phyloP scores from a whole-genome alignment of 2,888 invertebrate genomes.

The Hipparchia semele region DNA sequence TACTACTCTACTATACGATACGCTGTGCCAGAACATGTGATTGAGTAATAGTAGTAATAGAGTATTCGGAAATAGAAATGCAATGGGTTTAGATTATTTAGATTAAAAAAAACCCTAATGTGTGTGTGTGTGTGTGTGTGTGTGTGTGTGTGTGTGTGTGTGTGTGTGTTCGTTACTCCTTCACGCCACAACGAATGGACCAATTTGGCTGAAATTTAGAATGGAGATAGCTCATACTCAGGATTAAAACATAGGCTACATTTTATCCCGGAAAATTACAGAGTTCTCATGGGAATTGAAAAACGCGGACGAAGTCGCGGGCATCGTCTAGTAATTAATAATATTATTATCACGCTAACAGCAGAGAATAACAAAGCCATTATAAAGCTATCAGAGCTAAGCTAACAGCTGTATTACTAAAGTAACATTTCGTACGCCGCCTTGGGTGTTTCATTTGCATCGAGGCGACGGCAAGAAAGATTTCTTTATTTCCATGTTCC shows the following conservation, averaged over 20 bases:
- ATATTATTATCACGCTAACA: neutral
- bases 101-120: neutral
- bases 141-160: no score
- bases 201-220: no score
- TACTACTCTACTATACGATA: conserved; percentile 12
- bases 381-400: neutral
- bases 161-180: no score
- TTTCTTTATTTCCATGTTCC: conserved; percentile 23
- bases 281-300: no score
- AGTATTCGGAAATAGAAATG: neutral
- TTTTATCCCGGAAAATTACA: no score
- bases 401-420: neutral
- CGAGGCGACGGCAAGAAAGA: conserved; percentile 12
- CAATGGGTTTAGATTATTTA: neutral
- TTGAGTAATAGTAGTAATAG: conserved; percentile 7
- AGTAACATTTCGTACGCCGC: neutral
- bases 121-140: no score
- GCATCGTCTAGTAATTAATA: neutral
- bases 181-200: no score
- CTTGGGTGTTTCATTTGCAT: conserved; percentile 1
- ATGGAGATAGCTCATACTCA: no score
- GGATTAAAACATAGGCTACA: no score
- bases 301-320: neutral
- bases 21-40: neutral
- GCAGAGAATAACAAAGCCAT: neutral